Percentiles rank a stretch among this genome's conserved stretches.
Evolutionary conservation across 2,797 vertebrate species (phyloP).

Genomic region (Semaprochilodus insignis): DNA sequence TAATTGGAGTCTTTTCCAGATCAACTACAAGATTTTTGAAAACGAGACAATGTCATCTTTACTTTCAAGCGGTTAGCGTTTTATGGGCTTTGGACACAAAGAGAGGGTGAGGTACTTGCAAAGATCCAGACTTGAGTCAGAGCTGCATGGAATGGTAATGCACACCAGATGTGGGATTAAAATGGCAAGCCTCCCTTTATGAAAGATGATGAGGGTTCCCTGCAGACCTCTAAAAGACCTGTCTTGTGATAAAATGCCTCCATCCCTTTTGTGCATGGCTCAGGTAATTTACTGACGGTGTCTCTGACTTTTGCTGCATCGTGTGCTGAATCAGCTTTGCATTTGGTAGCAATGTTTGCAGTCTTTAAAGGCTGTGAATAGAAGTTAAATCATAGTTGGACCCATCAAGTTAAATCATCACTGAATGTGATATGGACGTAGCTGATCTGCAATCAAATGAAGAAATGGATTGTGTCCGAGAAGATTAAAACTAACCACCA

Average conservation of each 20-base stretch:
- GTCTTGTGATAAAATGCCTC: constrained; percentile 77
- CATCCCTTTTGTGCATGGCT: constrained; percentile 67
- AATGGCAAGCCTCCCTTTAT: constrained; percentile 79
- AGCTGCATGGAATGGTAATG: constrained; percentile 78
- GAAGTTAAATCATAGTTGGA: constrained; percentile 13
- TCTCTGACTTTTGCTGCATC: constrained; percentile 27
- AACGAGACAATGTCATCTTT: constrained; percentile 55
- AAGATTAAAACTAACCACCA: not conserved
- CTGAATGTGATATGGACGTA: not conserved
- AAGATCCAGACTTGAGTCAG: constrained; percentile 66
- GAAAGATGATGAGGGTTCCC: constrained; percentile 80
- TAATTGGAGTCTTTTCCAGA: constrained; percentile 42
- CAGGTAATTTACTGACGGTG: constrained; percentile 55
- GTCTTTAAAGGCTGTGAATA: constrained; percentile 16
- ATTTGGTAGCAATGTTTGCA: constrained; percentile 35
- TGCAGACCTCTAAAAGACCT: constrained; percentile 75
- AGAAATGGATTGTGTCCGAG: not conserved
- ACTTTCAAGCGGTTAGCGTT: constrained; percentile 55
- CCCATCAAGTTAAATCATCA: too few relatives aligned
- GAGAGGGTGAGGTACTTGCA: constrained; percentile 70
- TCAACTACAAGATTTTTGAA: constrained; percentile 47
- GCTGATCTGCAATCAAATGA: constrained; percentile 8
- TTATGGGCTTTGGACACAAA: constrained; percentile 60
- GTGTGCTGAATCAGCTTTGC: constrained; percentile 18
- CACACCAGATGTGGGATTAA: constrained; percentile 84